Evolutionary conservation across 2,797 vertebrate species (phyloP), one percentile per base, ranked within the genome.

Genomic region (Australoheros facetus): DNA sequence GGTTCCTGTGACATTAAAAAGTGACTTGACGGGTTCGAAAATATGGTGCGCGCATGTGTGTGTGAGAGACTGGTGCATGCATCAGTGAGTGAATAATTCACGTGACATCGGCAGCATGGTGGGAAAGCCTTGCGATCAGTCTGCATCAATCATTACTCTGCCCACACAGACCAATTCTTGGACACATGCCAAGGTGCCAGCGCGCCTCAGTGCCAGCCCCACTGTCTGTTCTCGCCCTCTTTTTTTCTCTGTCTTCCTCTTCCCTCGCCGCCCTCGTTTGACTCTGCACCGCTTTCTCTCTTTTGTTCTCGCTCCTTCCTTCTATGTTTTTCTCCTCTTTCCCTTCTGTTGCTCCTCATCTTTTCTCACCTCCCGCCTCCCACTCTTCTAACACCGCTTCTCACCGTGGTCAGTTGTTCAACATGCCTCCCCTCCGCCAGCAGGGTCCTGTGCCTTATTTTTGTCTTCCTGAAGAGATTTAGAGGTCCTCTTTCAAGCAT

Each of bases 101-200:
- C 6, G 79, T 87, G 92, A 87, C 87, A 86, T 45, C 62, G 34
- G 71, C 80, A 45, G 76, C 87, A 53, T 30, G 73, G 88, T 89
- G 91, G 89, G 90, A 91, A 90, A 87, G 69, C 79, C 86, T 89
- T n/a, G 74, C 58, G 6, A 82, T 83, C 83, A 14, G 75, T 74
- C 81, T 77, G 85, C 81, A 83, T 89, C 88, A 89, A 85, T 84
- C 78, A 81, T 71, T 80, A 53, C 81, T 73, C 81, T 59, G 84
- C 93, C 89, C 92, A 90, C 91, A 78, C 88, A 88, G 73, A 69
- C 79, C 83, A 59, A 53, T 2, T 64, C 56, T 72, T 93, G 88
- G 88, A 78, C 11, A 4, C 11, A 11, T 5, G 87, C 89, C 90
- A 87, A 62, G 56, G 62, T 82, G 84, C 88, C 89, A 87, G 83